Percentiles rank a stretch among this genome's conserved stretches.
Conservation (phyloP, 2,888 invertebrate genomes). For the Rhodophaea formosa region DNA sequence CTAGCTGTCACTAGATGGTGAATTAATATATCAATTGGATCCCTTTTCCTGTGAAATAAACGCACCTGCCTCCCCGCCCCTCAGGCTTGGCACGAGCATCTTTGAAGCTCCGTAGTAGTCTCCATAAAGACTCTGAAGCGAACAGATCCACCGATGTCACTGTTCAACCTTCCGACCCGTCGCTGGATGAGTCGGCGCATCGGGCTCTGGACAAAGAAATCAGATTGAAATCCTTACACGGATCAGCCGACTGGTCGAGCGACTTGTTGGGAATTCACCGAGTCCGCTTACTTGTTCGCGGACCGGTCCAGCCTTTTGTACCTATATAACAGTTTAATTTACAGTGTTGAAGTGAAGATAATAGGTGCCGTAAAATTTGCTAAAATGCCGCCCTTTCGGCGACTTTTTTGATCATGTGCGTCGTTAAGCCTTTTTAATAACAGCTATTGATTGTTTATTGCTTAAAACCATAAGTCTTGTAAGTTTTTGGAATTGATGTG, state of each 20-base stretch:
- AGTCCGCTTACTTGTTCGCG: constrained; percentile 43
- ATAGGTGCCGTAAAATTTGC: constrained; percentile 70
- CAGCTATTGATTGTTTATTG: constrained; percentile 9
- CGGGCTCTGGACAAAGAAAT: constrained; percentile 70
- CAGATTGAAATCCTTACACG: constrained; percentile 60
- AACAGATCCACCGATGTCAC: constrained; percentile 53
- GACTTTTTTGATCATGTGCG: constrained; percentile 37
- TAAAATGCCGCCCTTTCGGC: constrained; percentile 59
- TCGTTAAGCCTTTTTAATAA: constrained; percentile 12
- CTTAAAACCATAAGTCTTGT: background rate
- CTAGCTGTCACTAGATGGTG: constrained; percentile 36
- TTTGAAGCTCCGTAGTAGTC: constrained; percentile 45
- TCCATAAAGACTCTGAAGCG: constrained; percentile 42
- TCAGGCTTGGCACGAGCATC: constrained; percentile 44
- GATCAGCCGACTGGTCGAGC: constrained; percentile 36
- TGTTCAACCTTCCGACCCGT: constrained; percentile 40
- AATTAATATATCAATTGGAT: constrained; percentile 59
- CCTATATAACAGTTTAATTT: constrained; percentile 70
- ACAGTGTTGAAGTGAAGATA: constrained; percentile 71
- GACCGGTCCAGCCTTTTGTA: constrained; percentile 49
- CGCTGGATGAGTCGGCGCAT: constrained; percentile 43
- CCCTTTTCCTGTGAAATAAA: constrained; percentile 48
- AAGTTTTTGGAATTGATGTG: background rate
- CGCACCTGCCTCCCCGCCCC: constrained; percentile 53
- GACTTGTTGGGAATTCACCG: constrained; percentile 30